A percentile compares a stretch with the other conserved stretches of the same genome.
Evolutionary conservation across 2,888 invertebrate species (phyloP).

Genomic region (Urechis unicinctus): DNA sequence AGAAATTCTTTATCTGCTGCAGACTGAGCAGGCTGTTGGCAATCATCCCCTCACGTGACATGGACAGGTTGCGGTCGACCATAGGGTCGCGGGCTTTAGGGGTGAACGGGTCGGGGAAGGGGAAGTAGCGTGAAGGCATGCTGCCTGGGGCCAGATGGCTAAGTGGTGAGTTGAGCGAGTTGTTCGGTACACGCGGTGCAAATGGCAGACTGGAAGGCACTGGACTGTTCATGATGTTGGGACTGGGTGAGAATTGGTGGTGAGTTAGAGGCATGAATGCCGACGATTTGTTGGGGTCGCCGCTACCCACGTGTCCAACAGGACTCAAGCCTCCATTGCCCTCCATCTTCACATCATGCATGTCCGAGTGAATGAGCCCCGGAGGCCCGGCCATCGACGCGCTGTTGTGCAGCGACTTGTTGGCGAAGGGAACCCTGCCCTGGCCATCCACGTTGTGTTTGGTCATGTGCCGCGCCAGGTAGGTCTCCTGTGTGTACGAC

Average conservation of each 20-base stretch:
- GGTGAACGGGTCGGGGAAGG: conserved; percentile 82
- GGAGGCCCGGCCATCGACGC: not conserved
- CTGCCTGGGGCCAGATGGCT: conserved; percentile 44
- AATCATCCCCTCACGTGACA: conserved; percentile 26
- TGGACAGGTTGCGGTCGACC: conserved; percentile 34
- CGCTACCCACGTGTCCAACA: conserved; percentile 10
- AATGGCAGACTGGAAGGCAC: conserved; percentile 13
- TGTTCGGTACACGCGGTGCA: conserved; percentile 17
- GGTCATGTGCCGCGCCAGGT: conserved; percentile 98
- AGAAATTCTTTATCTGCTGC: conserved; percentile 86
- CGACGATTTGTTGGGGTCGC: conserved; percentile 34
- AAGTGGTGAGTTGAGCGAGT: conserved; percentile 34
- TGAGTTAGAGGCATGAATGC: conserved; percentile 88
- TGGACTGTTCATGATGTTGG: conserved; percentile 18
- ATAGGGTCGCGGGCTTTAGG: conserved; percentile 58
- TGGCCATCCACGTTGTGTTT: conserved; percentile 63
- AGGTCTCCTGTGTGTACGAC: conserved; percentile 98
- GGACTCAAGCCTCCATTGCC: conserved; percentile 5
- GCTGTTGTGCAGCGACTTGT: not conserved
- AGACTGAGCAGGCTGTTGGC: conserved; percentile 56
- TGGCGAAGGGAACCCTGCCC: not conserved
- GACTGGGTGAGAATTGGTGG: conserved; percentile 49
- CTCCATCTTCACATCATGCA: conserved; percentile 10
- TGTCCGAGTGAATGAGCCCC: conserved; percentile 1
- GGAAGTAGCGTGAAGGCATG: conserved; percentile 55